These are phyloP conservation scores for Danio kyathit DNA, from an alignment of 2,797 vertebrate species.

Conservation along the genomic window DNA sequence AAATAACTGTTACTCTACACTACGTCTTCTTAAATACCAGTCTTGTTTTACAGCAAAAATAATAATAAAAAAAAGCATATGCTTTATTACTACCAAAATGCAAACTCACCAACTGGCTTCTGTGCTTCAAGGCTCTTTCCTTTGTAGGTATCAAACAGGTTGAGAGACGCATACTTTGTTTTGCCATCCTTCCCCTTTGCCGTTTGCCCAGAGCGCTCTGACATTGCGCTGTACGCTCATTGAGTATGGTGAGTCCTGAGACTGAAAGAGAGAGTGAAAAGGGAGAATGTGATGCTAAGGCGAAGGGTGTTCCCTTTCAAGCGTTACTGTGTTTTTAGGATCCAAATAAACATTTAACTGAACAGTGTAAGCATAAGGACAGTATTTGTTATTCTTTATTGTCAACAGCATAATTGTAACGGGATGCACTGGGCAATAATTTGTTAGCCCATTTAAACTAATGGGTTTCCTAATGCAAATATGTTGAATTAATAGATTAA, in stretches of 20 bases:
- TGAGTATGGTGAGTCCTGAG: constrained; percentile 97
- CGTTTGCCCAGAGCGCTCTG: constrained; percentile 99
- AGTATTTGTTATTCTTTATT: background rate
- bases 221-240: constrained; percentile 99
- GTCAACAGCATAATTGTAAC: no score
- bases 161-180: constrained; percentile 98
- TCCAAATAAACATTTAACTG: background rate
- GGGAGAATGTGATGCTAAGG: background rate
- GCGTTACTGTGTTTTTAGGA: background rate
- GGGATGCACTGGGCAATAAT: no score
- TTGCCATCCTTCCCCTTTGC: constrained; percentile 99
- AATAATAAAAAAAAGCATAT: no score
- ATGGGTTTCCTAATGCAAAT: no score
- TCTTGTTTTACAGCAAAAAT: no score
- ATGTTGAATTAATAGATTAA: no score
- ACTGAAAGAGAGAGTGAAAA: constrained; percentile 67
- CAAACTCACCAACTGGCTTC: constrained; percentile 92
- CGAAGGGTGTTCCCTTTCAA: constrained; percentile 12
- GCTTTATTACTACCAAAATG: background rate
- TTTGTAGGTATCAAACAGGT: constrained; percentile 99
- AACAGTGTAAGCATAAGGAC: background rate
- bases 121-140: constrained; percentile 98
- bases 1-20: no score
- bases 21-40: no score
- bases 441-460: no score